Conservation (phyloP, 2,113 vertebrate species). For the Tylochromis polylepis region DNA sequence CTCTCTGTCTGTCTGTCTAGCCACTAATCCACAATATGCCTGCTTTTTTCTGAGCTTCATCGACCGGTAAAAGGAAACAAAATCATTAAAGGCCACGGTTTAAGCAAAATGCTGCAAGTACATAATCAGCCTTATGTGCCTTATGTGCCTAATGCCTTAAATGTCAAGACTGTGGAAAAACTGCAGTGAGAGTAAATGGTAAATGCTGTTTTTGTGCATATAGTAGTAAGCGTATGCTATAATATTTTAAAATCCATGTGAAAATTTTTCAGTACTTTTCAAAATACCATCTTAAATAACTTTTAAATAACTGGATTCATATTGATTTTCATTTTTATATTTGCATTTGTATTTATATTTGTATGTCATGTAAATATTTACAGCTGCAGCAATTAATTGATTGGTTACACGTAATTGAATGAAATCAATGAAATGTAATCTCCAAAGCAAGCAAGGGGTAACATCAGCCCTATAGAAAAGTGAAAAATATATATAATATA, state of each 20-base stretch:
- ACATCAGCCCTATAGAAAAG: neutral
- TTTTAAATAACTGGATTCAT: neutral
- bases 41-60: neutral
- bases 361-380: neutral
- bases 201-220: neutral
- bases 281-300: neutral
- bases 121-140: slow-evolving; percentile 6
- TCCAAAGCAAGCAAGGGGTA: neutral
- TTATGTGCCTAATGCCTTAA: slow-evolving; percentile 21
- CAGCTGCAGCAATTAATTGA: neutral
- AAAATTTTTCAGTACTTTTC: neutral
- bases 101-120: slow-evolving; percentile 29
- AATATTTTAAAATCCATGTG: neutral
- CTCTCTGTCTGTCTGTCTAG: neutral
- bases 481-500: neutral
- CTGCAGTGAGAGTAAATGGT: neutral
- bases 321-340: neutral
- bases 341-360: neutral
- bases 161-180: slow-evolving; percentile 13
- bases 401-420: neutral
- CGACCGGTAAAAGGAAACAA: slow-evolving; percentile 22
- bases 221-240: neutral
- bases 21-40: slow-evolving; percentile 6
- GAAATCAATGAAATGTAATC: too few species aligned
- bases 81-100: slow-evolving; percentile 36